These are phyloP conservation scores for Cecidostiba fungosa DNA, from an alignment of 2,888 invertebrate genomes.

Conservation along the genomic window DNA sequence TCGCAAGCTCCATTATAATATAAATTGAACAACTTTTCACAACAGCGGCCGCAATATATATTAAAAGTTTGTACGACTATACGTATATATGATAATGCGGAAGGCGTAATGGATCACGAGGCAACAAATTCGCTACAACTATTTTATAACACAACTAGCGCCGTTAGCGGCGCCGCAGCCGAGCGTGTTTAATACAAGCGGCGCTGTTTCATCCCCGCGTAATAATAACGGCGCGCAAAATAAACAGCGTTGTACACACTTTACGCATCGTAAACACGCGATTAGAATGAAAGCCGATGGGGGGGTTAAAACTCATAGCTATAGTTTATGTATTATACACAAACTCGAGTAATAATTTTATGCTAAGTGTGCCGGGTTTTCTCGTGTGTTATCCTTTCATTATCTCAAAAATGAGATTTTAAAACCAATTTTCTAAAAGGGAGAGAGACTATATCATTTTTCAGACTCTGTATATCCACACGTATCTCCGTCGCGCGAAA, in stretches of 20 bases:
- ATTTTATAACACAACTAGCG: background rate
- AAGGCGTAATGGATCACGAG: background rate
- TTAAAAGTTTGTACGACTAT: too few relatives aligned
- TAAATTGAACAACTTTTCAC: background rate
- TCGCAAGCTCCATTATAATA: too few relatives aligned
- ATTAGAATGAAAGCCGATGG: background rate
- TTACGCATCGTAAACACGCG: constrained; percentile 49
- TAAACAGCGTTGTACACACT: constrained; percentile 47
- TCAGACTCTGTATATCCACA: too few relatives aligned
- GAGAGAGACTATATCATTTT: too few relatives aligned
- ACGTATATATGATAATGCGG: background rate
- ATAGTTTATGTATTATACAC: background rate
- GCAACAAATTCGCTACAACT: background rate
- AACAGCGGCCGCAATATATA: background rate
- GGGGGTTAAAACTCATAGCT: background rate
- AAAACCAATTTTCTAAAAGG: too few relatives aligned
- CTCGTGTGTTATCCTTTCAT: too few relatives aligned
- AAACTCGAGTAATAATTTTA: background rate
- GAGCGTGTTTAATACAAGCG: constrained; percentile 16
- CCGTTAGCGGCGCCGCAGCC: background rate
- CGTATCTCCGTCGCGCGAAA: constrained; percentile 15
- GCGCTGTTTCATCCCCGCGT: constrained; percentile 40
- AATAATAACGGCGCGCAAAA: constrained; percentile 49
- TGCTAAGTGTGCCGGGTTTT: too few relatives aligned
- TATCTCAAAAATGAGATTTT: too few relatives aligned